phyloP scores from a whole-genome alignment of 2,113 vertebrate genomes.

The Entelurus aequoreus region DNA sequence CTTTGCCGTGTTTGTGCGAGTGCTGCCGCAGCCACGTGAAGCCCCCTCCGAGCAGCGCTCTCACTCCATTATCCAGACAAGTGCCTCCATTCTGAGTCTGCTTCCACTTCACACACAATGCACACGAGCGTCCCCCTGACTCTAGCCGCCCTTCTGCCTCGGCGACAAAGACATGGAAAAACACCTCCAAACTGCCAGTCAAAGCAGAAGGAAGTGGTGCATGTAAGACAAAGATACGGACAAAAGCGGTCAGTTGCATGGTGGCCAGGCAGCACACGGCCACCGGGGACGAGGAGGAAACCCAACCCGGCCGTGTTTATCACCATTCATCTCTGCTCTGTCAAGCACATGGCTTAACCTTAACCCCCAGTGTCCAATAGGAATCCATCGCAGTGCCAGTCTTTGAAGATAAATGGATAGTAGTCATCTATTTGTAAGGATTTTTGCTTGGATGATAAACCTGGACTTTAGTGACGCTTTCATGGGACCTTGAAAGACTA shows the following conservation, averaged over 20 bases:
- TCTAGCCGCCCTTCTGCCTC: slow-evolving; percentile 14
- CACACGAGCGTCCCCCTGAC: slow-evolving; percentile 22
- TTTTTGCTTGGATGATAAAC: background rate
- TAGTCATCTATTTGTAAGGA: background rate
- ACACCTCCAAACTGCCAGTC: slow-evolving; percentile 21
- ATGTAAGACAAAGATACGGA: slow-evolving; percentile 37
- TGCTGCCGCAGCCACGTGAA: slow-evolving; percentile 29
- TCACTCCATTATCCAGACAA: slow-evolving; percentile 53
- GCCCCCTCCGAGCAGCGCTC: slow-evolving; percentile 36
- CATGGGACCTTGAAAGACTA: too few relatives aligned
- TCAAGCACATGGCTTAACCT: slow-evolving; percentile 25
- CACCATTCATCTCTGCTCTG: slow-evolving; percentile 19
- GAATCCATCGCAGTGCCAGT: slow-evolving; percentile 6
- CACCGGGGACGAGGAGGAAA: slow-evolving; percentile 27
- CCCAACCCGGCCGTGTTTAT: slow-evolving; percentile 24
- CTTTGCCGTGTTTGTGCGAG: background rate
- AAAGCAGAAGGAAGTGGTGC: slow-evolving; percentile 37
- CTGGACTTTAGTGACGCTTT: slow-evolving; percentile 16
- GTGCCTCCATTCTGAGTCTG: slow-evolving; percentile 44
- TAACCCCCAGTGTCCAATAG: slow-evolving; percentile 4
- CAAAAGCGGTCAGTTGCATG: background rate
- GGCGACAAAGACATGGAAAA: slow-evolving; percentile 45
- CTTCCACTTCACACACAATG: slow-evolving; percentile 26
- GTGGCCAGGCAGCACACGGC: slow-evolving; percentile 1
- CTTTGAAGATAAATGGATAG: slow-evolving; percentile 4